These are phyloP conservation scores for Spodoptera exigua DNA, from an alignment of 2,888 invertebrate species.

Conservation along the genomic window DNA sequence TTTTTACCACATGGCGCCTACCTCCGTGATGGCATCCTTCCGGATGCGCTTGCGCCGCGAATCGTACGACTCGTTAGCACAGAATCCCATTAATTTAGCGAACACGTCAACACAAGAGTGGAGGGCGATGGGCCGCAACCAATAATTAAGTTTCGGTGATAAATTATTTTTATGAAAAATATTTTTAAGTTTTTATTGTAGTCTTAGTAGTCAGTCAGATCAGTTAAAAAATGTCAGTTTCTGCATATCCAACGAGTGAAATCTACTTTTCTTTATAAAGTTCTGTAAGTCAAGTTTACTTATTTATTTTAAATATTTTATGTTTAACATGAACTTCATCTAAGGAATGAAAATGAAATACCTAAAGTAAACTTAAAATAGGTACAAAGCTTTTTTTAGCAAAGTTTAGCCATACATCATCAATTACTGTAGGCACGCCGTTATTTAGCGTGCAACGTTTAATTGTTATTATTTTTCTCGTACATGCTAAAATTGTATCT, in stretches of 20 bases:
- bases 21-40: constrained; percentile 60
- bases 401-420: constrained; percentile 51
- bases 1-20: constrained; percentile 41
- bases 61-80: constrained; percentile 75
- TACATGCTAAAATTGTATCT: constrained; percentile 76
- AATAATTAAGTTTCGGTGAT: constrained; percentile 63
- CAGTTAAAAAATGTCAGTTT: neutral
- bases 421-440: constrained; percentile 46
- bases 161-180: constrained; percentile 40
- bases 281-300: too few species aligned
- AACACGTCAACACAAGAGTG: constrained; percentile 80
- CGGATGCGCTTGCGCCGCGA: constrained; percentile 74
- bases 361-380: constrained; percentile 6
- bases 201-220: too few species aligned
- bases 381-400: constrained; percentile 16
- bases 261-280: too few species aligned
- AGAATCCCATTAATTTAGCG: constrained; percentile 74
- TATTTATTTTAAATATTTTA: too few species aligned
- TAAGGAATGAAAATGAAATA: too few species aligned
- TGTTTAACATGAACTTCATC: too few species aligned
- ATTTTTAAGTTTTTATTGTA: constrained; percentile 26
- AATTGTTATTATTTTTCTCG: constrained; percentile 69
- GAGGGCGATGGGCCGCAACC: constrained; percentile 72
- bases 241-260: too few species aligned
- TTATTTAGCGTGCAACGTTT: constrained; percentile 56